These are phyloP conservation scores for Saxicola maurus DNA, from an alignment of 2,797 vertebrate genomes.

Conservation along the genomic window DNA sequence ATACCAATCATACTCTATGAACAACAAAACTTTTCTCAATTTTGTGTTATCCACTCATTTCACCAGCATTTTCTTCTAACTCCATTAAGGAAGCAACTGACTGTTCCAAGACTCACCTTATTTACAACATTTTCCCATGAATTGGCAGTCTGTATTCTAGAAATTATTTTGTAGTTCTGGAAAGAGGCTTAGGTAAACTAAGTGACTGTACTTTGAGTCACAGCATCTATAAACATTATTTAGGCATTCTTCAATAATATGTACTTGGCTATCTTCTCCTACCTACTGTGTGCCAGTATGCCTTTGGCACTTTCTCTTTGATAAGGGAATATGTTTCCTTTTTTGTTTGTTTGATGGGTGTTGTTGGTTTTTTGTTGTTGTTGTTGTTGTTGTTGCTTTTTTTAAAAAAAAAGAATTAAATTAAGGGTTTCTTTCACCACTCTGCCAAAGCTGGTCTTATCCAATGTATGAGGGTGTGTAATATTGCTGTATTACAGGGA, in stretches of 20 bases:
- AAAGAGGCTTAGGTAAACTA: not conserved
- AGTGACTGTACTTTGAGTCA: not conserved
- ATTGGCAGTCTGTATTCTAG: not conserved
- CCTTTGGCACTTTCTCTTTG: not conserved
- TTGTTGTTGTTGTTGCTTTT: not conserved
- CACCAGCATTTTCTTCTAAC: not conserved
- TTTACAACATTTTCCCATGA: not conserved
- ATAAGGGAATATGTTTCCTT: not conserved
- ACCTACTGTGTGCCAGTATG: not conserved
- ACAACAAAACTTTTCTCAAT: rapidly evolving
- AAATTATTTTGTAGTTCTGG: not conserved
- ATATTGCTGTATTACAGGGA: not conserved
- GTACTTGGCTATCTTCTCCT: not conserved
- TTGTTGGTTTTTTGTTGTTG: too few relatives aligned
- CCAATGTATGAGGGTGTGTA: not conserved
- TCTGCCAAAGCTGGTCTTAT: not conserved
- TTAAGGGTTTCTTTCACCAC: not conserved
- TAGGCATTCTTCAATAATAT: not conserved
- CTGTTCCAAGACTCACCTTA: not conserved
- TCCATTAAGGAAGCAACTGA: not conserved
- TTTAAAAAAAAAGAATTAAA: not conserved
- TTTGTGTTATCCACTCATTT: not conserved
- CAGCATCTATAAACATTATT: not conserved
- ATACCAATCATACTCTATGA: not conserved
- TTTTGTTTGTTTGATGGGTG: not conserved